phyloP scores from a whole-genome alignment of 2,888 invertebrate genomes.

The Pollenia labialis region DNA sequence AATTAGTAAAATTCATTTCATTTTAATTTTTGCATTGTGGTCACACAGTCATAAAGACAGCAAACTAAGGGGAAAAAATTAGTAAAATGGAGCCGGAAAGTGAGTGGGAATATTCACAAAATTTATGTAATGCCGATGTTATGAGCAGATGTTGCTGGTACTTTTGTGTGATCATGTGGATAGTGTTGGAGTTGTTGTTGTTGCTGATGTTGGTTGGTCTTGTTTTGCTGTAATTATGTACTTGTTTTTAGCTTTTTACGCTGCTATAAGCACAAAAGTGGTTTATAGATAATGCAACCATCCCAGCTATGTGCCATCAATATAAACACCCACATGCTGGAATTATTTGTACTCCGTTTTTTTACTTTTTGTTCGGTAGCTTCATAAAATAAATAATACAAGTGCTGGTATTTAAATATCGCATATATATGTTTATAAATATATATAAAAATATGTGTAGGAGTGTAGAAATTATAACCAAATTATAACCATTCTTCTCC shows the following conservation, averaged over 20 bases:
- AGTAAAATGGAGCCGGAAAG: not conserved
- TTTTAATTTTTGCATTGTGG: conserved; percentile 71
- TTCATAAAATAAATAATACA: conserved; percentile 29
- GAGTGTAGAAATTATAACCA: conserved; percentile 8
- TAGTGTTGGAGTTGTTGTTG: conserved; percentile 1
- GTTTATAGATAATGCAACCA: conserved; percentile 60
- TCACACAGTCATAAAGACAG: conserved; percentile 53
- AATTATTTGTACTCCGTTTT: not conserved
- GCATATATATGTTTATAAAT: not conserved
- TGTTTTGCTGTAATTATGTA: conserved; percentile 61
- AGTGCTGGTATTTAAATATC: conserved; percentile 24
- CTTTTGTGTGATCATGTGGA: conserved; percentile 40
- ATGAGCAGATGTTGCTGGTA: conserved; percentile 62
- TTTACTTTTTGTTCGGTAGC: not conserved
- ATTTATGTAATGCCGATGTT: conserved; percentile 65
- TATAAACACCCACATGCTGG: not conserved
- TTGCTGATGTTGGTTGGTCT: conserved; percentile 37
- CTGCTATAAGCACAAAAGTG: conserved; percentile 58
- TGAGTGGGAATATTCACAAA: conserved; percentile 24
- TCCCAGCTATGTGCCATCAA: not conserved
- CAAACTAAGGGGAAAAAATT: not conserved
- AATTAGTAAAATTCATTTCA: conserved; percentile 71
- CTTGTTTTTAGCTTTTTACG: conserved; percentile 65
- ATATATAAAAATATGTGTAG: not conserved
- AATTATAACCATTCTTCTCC: conserved; percentile 5